A percentile compares a stretch with the other conserved stretches of the same genome.
Conservation (phyloP, 2,888 invertebrate species). For the Labia minor region DNA sequence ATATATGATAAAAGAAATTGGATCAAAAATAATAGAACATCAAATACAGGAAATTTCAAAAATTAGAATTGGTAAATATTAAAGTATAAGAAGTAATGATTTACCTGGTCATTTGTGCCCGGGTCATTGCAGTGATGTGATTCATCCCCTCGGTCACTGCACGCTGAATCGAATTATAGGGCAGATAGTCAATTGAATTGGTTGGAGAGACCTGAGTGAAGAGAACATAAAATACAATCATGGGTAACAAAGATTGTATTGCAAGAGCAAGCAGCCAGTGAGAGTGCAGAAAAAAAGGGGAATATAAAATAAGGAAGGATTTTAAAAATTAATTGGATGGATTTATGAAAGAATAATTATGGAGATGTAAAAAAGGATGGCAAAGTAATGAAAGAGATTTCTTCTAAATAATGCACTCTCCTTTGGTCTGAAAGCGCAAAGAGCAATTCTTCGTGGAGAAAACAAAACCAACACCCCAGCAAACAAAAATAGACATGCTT, state of each 20-base stretch:
- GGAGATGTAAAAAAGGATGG: neutral
- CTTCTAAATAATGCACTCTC: neutral
- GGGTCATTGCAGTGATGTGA: constrained; percentile 44
- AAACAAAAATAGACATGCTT: neutral
- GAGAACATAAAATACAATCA: constrained; percentile 18
- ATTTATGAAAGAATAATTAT: neutral
- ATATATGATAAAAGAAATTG: no score
- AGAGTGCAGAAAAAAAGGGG: neutral
- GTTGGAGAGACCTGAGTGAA: constrained; percentile 38
- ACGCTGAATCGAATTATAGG: constrained; percentile 46
- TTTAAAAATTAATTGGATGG: neutral
- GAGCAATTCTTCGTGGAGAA: neutral
- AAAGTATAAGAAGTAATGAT: no score
- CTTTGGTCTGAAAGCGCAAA: neutral
- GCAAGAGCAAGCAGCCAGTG: neutral
- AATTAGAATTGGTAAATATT: no score
- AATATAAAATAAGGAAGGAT: neutral
- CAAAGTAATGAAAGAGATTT: neutral
- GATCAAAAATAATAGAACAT: no score
- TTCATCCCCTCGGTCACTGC: constrained; percentile 45
- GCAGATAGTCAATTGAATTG: constrained; percentile 45
- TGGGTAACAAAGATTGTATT: neutral
- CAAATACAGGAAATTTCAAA: no score
- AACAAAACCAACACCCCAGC: neutral
- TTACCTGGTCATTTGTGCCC: constrained; percentile 38